phyloP scores from a whole-genome alignment of 2,797 vertebrate species.

The Amphiprion clarkii region DNA sequence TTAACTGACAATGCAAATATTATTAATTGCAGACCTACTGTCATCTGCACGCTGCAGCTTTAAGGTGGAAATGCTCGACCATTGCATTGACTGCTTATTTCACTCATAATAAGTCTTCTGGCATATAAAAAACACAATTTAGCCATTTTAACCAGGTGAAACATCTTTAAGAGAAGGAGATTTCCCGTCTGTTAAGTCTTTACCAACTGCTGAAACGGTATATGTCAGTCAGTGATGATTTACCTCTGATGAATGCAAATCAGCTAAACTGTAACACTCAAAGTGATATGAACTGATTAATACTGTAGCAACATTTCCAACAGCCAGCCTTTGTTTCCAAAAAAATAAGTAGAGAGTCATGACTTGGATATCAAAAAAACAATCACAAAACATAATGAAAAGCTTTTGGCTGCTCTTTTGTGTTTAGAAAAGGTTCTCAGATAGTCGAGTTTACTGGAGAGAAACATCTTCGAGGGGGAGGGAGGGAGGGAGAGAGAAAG shows the following conservation, averaged over 20 bases:
- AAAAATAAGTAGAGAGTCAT: conserved; percentile 59
- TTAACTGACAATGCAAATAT: too few relatives aligned
- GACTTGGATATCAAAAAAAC: conserved; percentile 49
- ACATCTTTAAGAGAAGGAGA: too few relatives aligned
- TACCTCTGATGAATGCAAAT: conserved; percentile 47
- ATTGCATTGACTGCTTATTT: too few relatives aligned
- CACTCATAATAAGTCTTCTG: too few relatives aligned
- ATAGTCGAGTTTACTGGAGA: conserved; percentile 66
- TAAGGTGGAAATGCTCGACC: too few relatives aligned
- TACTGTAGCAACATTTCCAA: conserved; percentile 53
- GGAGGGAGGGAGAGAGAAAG: conserved; percentile 45
- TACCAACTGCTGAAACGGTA: not conserved
- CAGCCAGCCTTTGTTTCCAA: conserved; percentile 65
- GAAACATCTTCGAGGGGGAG: conserved; percentile 48
- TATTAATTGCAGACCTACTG: too few relatives aligned
- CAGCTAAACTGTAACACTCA: conserved; percentile 30
- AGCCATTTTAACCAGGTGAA: too few relatives aligned
- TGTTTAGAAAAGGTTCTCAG: conserved; percentile 65
- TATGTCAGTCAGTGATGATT: conserved; percentile 26
- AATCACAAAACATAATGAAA: conserved; percentile 58
- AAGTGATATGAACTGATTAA: conserved; percentile 59
- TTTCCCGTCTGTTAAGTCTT: not conserved
- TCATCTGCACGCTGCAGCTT: too few relatives aligned
- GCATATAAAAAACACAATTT: too few relatives aligned
- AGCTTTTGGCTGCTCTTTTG: conserved; percentile 58